Percentiles rank a stretch among this genome's conserved stretches.
These are phyloP conservation scores for Flabesymbios commensalis DNA, from an alignment of 2,888 invertebrate genomes.

Conservation along the genomic window DNA sequence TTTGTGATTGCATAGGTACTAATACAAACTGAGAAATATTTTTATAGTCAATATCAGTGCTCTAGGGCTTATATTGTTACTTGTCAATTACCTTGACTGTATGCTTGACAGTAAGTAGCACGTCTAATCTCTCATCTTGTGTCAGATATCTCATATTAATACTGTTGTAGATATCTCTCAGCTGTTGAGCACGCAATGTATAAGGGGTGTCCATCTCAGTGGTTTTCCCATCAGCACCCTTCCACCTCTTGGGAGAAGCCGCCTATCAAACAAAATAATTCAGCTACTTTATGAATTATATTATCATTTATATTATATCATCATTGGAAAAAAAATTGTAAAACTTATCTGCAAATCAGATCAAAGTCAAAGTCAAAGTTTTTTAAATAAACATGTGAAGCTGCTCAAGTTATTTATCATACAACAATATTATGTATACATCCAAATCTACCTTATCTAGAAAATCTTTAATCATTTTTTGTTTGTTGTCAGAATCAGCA, in stretches of 20 bases:
- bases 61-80: too few species aligned
- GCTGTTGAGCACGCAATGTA: conserved; percentile 77
- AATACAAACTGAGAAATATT: too few species aligned
- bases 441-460: conserved; percentile 55
- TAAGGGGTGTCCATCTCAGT: conserved; percentile 82
- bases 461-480: conserved; percentile 53
- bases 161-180: conserved; percentile 74
- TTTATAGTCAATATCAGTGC: too few species aligned
- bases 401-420: too few species aligned
- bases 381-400: too few species aligned
- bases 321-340: too few species aligned
- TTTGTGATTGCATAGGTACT: too few species aligned
- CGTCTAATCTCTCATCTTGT: conserved; percentile 72
- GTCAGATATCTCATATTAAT: conserved; percentile 67
- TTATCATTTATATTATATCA: too few species aligned
- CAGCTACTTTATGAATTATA: too few species aligned
- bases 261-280: conserved; percentile 50
- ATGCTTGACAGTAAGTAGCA: conserved; percentile 73
- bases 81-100: conserved; percentile 64
- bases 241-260: conserved; percentile 70
- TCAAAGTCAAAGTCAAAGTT: too few species aligned
- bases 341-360: too few species aligned
- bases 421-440: too few species aligned
- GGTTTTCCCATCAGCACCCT: conserved; percentile 73
- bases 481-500: conserved; percentile 52